A percentile compares a stretch with the other conserved stretches of the same genome.
These are phyloP conservation scores for Syrrhaptes paradoxus DNA, from an alignment of 2,113 vertebrate genomes.

Conservation along the genomic window DNA sequence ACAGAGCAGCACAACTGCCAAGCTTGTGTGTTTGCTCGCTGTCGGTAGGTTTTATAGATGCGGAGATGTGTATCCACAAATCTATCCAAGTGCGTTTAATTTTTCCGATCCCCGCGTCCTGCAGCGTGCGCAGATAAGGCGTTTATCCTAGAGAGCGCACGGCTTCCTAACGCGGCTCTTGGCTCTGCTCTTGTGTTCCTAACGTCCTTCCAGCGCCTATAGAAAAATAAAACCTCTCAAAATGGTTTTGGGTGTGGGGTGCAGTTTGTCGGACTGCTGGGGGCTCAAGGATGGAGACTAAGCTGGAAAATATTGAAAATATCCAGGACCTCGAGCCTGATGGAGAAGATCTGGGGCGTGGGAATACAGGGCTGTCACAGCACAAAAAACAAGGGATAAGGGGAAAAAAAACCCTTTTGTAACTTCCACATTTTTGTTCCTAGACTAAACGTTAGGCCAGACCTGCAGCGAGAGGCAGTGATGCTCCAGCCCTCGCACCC, in stretches of 20 bases:
- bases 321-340: not conserved
- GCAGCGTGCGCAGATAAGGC: not conserved
- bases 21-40: not conserved
- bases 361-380: not conserved
- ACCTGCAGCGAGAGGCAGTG: not conserved
- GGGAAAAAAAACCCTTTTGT: too few relatives aligned
- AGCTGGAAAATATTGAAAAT: not conserved
- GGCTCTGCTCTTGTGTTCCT: not conserved
- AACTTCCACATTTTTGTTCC: not conserved
- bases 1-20: not conserved
- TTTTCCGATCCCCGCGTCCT: not conserved
- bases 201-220: not conserved
- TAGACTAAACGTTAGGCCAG: not conserved
- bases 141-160: not conserved
- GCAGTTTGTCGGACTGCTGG: not conserved
- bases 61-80: not conserved
- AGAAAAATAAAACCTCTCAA: not conserved
- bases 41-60: not conserved
- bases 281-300: not conserved
- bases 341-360: not conserved
- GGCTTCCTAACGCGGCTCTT: not conserved
- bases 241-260: not conserved
- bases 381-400: not conserved
- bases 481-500: not conserved
- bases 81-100: not conserved